Evolutionary conservation across 2,797 vertebrate species (phyloP), one percentile per base, ranked within the genome.

Genomic region (Moxostoma hubbsi): DNA sequence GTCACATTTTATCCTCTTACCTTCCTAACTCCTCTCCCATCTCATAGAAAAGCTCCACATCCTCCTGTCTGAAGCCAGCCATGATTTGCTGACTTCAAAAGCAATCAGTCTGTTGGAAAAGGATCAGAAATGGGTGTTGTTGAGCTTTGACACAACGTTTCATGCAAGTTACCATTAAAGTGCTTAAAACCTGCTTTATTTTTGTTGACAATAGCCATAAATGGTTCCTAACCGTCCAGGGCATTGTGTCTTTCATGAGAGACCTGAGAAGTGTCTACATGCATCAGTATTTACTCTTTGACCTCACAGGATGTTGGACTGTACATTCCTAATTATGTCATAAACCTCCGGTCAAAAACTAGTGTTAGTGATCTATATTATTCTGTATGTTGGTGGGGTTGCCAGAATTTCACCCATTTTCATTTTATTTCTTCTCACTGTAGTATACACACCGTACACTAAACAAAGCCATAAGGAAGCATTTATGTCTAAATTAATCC

Each of bases 11-110:
- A 16, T 18, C 55, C 7, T 6, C 94, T 85, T 91, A 98, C 97
- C 97, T 98, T 90, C 97, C 97, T 86, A 98, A 90, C 87, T 98
- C 97, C 81, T 98, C 97, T n/a, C 94, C 96, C 96, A 98, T 98
- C 82, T 96, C 96, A 24, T 98, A 98, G 85, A 92, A 93, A 1
- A 95, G 80, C 84, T 98, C 97, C 77, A 98, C 96, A 67, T 94
- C 94, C 85, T 97, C 96, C 87, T 98, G 96, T 75, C 96, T 94
- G 94, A 98, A 98, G 49, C 94, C 94, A 79, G 95, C 95, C 97
- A 98, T 98, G 90, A 80, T 82, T 75, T 64, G 81, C 84, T 66
- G 86, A 88, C 86, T 76, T 73, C 58, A 79, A 50, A 36, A 36
- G 64, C 54, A 43, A 75, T 58, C 68, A 49, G 6, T 16, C 53